Percentiles rank a stretch among this genome's conserved stretches.
phyloP scores from a whole-genome alignment of 2,888 invertebrate species.

The Neocrepidodera transversa region DNA sequence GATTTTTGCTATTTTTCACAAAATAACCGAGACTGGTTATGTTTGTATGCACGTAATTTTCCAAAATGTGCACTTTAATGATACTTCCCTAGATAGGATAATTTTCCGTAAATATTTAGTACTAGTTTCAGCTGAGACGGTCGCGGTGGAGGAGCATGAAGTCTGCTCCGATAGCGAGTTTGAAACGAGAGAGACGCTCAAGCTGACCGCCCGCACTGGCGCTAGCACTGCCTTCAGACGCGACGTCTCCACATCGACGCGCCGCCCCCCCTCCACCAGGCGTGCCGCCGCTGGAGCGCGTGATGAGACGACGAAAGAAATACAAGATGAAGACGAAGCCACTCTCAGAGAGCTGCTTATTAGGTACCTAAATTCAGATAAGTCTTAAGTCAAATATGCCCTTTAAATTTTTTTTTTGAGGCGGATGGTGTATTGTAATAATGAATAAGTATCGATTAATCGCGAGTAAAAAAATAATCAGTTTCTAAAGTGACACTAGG shows the following conservation, averaged over 20 bases:
- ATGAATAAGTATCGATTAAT: not conserved
- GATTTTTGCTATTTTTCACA: too few relatives aligned
- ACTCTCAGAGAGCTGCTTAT: slow-evolving; percentile 94
- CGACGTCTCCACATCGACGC: slow-evolving; percentile 54
- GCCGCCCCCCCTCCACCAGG: slow-evolving; percentile 46
- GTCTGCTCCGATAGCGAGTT: slow-evolving; percentile 54
- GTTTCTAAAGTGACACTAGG: too few relatives aligned
- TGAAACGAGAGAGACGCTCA: slow-evolving; percentile 59
- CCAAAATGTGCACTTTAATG: too few relatives aligned
- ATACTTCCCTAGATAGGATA: too few relatives aligned
- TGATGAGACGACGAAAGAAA: slow-evolving; percentile 84
- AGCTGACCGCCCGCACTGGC: slow-evolving; percentile 60
- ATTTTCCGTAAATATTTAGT: too few relatives aligned
- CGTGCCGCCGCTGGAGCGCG: slow-evolving; percentile 59
- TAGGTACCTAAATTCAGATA: slow-evolving; percentile 65
- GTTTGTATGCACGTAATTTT: too few relatives aligned
- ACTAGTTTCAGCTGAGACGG: slow-evolving; percentile 60
- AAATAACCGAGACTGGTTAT: too few relatives aligned
- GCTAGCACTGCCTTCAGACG: slow-evolving; percentile 39
- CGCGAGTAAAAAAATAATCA: too few relatives aligned
- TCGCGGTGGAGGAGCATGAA: slow-evolving; percentile 62
- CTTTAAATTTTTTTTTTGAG: not conserved
- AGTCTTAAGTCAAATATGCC: not conserved
- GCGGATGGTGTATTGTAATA: not conserved
- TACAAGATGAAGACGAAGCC: slow-evolving; percentile 80